phyloP scores from a whole-genome alignment of 1,140 invertebrate species.

The Drepana arcuata region DNA sequence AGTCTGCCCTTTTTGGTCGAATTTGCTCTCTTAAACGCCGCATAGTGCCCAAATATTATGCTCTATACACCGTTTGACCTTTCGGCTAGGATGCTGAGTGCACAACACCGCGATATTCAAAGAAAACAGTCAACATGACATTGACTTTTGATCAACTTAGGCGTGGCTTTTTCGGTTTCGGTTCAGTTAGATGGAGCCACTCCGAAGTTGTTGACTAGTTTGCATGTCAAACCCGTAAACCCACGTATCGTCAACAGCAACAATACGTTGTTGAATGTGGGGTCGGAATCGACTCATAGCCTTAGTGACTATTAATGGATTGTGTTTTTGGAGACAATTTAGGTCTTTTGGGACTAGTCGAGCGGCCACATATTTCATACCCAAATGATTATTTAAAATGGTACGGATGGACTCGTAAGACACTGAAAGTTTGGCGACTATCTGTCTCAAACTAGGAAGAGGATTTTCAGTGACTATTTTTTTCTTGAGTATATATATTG shows the following conservation, averaged over 20 bases:
- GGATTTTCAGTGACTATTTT: conserved; percentile 18
- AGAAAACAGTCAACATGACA: too few relatives aligned
- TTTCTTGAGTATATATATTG: too few relatives aligned
- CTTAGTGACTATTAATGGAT: too few relatives aligned
- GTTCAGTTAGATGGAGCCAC: neutral
- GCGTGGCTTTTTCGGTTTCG: neutral
- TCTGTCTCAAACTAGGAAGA: conserved; percentile 4
- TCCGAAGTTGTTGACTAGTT: neutral
- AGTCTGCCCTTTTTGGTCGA: neutral
- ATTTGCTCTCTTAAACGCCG: neutral
- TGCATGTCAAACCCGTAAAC: neutral
- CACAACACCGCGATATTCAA: too few relatives aligned
- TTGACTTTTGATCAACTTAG: neutral
- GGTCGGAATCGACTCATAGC: neutral
- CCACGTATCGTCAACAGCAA: neutral
- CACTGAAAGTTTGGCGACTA: conserved; percentile 3
- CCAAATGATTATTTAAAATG: neutral
- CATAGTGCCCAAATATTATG: neutral
- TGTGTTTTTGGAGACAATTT: neutral
- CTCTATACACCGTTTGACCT: neutral
- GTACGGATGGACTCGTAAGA: conserved; percentile 3
- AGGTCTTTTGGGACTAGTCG: neutral
- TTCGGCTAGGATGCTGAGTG: too few relatives aligned
- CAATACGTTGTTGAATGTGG: too few relatives aligned
- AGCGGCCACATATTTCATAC: neutral